These are phyloP conservation scores for Nothoprocta perdicaria DNA, from an alignment of 2,113 vertebrate genomes.

Conservation along the genomic window DNA sequence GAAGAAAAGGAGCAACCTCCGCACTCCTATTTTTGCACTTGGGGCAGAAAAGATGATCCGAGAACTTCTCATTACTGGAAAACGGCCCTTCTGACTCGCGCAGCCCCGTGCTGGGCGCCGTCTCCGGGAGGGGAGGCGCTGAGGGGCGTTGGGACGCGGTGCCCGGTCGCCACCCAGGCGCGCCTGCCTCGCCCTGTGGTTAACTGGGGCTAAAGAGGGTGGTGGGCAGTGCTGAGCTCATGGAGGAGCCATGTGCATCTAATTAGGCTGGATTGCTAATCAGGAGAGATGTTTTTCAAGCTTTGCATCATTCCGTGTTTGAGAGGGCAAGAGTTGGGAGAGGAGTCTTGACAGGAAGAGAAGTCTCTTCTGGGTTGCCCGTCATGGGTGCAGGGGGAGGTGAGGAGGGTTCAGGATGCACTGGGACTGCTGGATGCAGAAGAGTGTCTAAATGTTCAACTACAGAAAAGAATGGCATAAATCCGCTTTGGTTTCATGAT, in stretches of 20 bases:
- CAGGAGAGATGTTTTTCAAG: slow-evolving; percentile 28
- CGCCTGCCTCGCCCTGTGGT: neutral
- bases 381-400: neutral
- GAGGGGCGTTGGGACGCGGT: neutral
- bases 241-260: slow-evolving; percentile 16
- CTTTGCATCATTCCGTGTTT: neutral
- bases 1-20: neutral
- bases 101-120: neutral
- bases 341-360: neutral
- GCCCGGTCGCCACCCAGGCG: fast-evolving
- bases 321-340: neutral
- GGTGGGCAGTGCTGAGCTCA: neutral
- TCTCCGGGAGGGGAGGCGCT: neutral
- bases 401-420: neutral
- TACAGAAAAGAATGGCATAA: neutral
- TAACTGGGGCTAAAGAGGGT: slow-evolving; percentile 1
- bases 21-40: neutral
- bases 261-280: slow-evolving; percentile 39
- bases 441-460: neutral
- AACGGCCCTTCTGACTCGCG: neutral
- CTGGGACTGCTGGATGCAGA: neutral
- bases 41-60: neutral
- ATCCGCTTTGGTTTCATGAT: neutral
- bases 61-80: neutral
- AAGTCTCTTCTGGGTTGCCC: neutral